A percentile compares a stretch with the other conserved stretches of the same genome.
Evolutionary conservation across 2,888 invertebrate genomes (phyloP).

Genomic region (Cataglyphis albicans): DNA sequence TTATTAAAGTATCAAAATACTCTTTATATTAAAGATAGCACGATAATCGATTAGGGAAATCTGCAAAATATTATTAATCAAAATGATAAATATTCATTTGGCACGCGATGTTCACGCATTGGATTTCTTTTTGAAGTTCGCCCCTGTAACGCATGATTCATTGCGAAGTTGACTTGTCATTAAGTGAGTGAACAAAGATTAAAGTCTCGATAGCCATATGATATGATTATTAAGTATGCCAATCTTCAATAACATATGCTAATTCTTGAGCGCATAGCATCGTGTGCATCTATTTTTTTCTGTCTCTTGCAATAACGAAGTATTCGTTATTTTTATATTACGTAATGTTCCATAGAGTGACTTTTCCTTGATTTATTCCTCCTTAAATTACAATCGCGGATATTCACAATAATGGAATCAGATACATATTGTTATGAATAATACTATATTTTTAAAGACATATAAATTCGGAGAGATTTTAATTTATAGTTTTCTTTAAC

Average conservation of each 20-base stretch:
- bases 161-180: neutral
- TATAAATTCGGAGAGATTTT: neutral
- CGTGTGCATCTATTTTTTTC: constrained; percentile 25
- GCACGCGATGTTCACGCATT: constrained; percentile 23
- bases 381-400: constrained; percentile 1
- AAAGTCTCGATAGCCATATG: constrained; percentile 8
- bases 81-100: neutral
- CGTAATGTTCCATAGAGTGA: neutral
- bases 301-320: neutral
- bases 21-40: neutral
- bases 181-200: constrained; percentile 17
- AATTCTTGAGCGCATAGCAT: neutral
- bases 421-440: neutral
- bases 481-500: neutral
- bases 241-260: neutral
- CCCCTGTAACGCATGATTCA: neutral
- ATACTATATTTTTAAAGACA: neutral
- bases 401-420: neutral
- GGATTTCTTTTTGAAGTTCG: constrained; percentile 12
- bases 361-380: neutral
- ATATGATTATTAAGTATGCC: neutral
- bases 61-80: neutral
- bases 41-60: neutral
- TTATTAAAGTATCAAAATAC: neutral
- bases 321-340: constrained; percentile 16